Percentiles rank a stretch among this genome's conserved stretches.
Evolutionary conservation across 2,888 invertebrate species (phyloP).

Genomic region (Diadegma fenestrale): DNA sequence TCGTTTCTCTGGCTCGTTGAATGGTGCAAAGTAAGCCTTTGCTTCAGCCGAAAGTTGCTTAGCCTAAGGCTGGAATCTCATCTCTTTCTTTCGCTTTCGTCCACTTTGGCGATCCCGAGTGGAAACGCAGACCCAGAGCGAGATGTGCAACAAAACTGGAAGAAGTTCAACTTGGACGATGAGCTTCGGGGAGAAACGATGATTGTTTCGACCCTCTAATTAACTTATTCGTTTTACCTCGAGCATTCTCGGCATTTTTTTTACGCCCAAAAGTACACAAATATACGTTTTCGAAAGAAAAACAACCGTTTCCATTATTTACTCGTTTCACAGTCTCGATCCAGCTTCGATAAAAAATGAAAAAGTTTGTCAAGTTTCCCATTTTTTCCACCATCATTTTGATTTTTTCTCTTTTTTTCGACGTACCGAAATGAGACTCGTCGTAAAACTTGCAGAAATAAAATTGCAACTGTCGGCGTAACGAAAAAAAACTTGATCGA

Average conservation of each 20-base stretch:
- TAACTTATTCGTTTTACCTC: conserved; percentile 49
- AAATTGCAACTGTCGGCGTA: neutral
- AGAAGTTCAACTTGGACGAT: conserved; percentile 27
- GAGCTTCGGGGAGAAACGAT: conserved; percentile 22
- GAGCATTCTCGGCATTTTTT: neutral
- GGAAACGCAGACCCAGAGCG: conserved; percentile 19
- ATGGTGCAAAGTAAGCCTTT: conserved; percentile 2
- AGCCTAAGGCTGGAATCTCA: conserved; percentile 47
- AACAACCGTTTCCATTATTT: neutral
- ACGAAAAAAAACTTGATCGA: neutral
- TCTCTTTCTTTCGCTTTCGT: conserved; percentile 42
- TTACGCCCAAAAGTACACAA: conserved; percentile 27
- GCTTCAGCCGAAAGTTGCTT: neutral
- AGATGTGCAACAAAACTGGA: conserved; percentile 45
- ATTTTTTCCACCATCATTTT: neutral
- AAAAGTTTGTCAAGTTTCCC: neutral
- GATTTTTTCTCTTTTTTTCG: conserved; percentile 15
- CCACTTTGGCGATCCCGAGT: conserved; percentile 20
- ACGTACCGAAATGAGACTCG: neutral
- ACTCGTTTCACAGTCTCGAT: neutral
- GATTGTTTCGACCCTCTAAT: conserved; percentile 41
- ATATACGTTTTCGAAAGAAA: conserved; percentile 6
- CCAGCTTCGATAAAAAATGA: neutral
- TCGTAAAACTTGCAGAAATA: neutral
- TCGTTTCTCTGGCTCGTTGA: neutral